Conservation (phyloP, 2,888 invertebrate species). For the Pollenia angustigena region DNA sequence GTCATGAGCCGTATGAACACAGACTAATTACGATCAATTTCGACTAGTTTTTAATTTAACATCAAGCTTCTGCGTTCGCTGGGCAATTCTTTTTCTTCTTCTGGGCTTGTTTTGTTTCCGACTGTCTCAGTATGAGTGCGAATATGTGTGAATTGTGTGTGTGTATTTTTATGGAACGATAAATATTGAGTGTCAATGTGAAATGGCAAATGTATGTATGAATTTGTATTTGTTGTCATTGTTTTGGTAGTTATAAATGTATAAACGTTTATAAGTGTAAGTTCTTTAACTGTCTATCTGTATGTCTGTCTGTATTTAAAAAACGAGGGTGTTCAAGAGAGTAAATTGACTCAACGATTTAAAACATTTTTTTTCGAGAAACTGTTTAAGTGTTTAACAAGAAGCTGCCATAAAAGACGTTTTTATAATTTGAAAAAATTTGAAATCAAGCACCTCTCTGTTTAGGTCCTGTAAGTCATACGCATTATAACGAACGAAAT, state of each 20-base stretch:
- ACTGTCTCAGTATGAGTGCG: not conserved
- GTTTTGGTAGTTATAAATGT: slow-evolving; percentile 26
- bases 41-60: too few species aligned
- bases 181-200: slow-evolving; percentile 71
- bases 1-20: too few species aligned
- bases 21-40: too few species aligned
- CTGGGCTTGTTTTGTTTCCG: not conserved
- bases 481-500: too few species aligned
- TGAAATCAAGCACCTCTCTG: too few species aligned
- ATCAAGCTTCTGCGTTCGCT: too few species aligned
- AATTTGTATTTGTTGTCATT: not conserved
- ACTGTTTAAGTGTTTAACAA: too few species aligned
- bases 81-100: slow-evolving; percentile 18
- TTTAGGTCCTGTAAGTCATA: too few species aligned
- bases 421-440: too few species aligned
- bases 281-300: slow-evolving; percentile 17
- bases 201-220: slow-evolving; percentile 36
- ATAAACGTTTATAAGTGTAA: slow-evolving; percentile 23
- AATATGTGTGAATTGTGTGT: slow-evolving; percentile 8
- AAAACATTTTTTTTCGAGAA: not conserved
- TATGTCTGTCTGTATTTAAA: not conserved
- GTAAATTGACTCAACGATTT: not conserved
- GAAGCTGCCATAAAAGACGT: too few species aligned
- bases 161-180: slow-evolving; percentile 56
- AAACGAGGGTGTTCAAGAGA: slow-evolving; percentile 6